Evolutionary conservation across 2,113 vertebrate species (phyloP).

Genomic region (Chaetodon auriga): DNA sequence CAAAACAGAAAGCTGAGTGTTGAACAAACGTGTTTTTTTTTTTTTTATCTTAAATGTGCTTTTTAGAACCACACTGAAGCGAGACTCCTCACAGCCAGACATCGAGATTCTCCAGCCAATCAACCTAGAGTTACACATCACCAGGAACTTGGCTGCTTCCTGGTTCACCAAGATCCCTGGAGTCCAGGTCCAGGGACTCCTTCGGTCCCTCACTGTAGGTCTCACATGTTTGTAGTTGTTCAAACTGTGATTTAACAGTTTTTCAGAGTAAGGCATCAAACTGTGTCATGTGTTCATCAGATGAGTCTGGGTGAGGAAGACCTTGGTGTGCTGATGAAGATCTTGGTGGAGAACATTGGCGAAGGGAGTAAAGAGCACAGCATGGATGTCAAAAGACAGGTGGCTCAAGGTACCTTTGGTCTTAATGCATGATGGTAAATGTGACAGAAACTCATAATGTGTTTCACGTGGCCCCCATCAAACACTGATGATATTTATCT

Average conservation of each 20-base stretch:
- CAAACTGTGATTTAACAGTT: background rate
- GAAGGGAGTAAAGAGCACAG: conserved; percentile 82
- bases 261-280: background rate
- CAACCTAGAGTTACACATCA: conserved; percentile 90
- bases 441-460: background rate
- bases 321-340: conserved; percentile 90
- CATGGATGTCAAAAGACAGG: conserved; percentile 65
- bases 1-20: background rate
- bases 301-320: conserved; percentile 92
- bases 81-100: conserved; percentile 77
- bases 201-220: conserved; percentile 91
- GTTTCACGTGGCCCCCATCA: background rate
- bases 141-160: conserved; percentile 90
- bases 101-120: conserved; percentile 92
- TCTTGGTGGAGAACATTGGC: conserved; percentile 92
- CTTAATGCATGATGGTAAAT: conserved; percentile 8
- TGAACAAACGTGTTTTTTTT: background rate
- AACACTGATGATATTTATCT: background rate
- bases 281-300: conserved; percentile 72
- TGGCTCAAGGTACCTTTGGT: conserved; percentile 60
- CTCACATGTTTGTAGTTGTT: background rate
- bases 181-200: conserved; percentile 89
- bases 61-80: conserved; percentile 83
- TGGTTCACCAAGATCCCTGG: conserved; percentile 92
- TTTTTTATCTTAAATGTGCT: too few species aligned